Evolutionary conservation across 2,888 invertebrate species (phyloP).

Genomic region (Drosophila paranaensis): DNA sequence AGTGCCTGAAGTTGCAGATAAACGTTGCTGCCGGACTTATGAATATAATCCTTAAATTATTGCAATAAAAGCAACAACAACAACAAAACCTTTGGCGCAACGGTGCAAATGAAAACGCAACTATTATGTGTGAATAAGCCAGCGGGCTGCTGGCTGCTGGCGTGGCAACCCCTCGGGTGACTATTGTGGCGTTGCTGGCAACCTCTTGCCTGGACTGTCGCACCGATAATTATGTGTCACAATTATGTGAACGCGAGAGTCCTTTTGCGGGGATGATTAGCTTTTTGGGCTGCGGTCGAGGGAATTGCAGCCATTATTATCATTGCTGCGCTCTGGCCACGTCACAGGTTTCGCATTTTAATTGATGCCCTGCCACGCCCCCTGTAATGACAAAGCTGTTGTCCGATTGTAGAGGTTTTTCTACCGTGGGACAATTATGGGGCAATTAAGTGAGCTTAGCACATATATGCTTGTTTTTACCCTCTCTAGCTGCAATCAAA

Average conservation of each 20-base stretch:
- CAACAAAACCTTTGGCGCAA: slow-evolving; percentile 52
- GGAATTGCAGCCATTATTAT: slow-evolving; percentile 64
- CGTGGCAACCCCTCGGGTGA: slow-evolving; percentile 21
- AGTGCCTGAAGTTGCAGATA: slow-evolving; percentile 59
- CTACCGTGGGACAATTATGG: slow-evolving; percentile 53
- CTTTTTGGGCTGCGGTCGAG: slow-evolving; percentile 66
- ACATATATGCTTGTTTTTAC: slow-evolving; percentile 19
- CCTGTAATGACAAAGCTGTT: slow-evolving; percentile 2
- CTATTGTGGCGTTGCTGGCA: slow-evolving; percentile 32
- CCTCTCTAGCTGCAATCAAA: slow-evolving; percentile 25
- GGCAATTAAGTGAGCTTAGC: slow-evolving; percentile 65
- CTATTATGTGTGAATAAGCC: slow-evolving; percentile 74
- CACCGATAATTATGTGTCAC: slow-evolving; percentile 63
- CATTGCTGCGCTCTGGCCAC: slow-evolving; percentile 34
- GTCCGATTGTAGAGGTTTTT: slow-evolving; percentile 23
- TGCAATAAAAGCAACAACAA: slow-evolving; percentile 62
- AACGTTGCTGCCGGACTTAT: slow-evolving; percentile 68
- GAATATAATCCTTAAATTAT: slow-evolving; percentile 79
- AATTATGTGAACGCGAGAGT: slow-evolving; percentile 61
- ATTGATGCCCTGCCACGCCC: slow-evolving; percentile 62
- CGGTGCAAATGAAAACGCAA: slow-evolving; percentile 61
- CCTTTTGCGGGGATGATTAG: slow-evolving; percentile 65
- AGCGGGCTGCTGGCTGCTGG: slow-evolving; percentile 21
- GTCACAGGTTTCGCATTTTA: slow-evolving; percentile 50
- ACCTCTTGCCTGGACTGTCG: slow-evolving; percentile 33